Evolutionary conservation across 2,797 vertebrate species (phyloP), one percentile per base, ranked within the genome.

Genomic region (Amphiprion clarkii): DNA sequence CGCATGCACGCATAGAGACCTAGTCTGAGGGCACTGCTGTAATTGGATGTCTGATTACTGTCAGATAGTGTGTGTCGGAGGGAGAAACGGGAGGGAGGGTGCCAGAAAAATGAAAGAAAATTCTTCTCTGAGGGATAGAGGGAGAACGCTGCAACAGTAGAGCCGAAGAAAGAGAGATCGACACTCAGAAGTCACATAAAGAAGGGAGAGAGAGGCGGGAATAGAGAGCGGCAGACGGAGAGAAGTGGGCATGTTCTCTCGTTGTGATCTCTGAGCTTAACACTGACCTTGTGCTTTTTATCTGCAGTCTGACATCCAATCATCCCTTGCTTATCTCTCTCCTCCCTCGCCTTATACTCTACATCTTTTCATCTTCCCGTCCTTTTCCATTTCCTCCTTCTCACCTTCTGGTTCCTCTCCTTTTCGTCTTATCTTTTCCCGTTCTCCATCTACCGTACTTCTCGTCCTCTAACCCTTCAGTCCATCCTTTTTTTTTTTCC

Each of bases 31-130:
- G 73, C 77, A 74, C 66, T 67, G 79, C 85, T 88, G 87, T 92
- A 93, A 92, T 94, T 91, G 91, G 90, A 93, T 89, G 88, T 90
- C 80, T 91, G 91, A 94, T 94, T 90, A 90, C 89, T 87, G 87
- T 84, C 85, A 87, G 87, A 89, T 91, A 76, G 84, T 55, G 69
- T 74, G 68, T 55, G 68, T 56, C 25, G 33, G 66, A 17, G 33
- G 40, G 72, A 66, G 59, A 56, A 56, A 42, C 13, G 48, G 17
- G 36, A 48, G 42, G 27, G 25, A 17, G 39, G 21, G 29, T 61
- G 55, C 44, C 40, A 70, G 16, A 63, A 27, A 81, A 74, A 66
- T 65, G 55, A 81, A 82, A 77, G 71, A 70, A 70, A 66, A 73
- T 57, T 82, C 56, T 73, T 80, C 66, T 81, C 75, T 60, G 52